Conservation (phyloP, 2,113 vertebrate species). For the Cnemophilus loriae region DNA sequence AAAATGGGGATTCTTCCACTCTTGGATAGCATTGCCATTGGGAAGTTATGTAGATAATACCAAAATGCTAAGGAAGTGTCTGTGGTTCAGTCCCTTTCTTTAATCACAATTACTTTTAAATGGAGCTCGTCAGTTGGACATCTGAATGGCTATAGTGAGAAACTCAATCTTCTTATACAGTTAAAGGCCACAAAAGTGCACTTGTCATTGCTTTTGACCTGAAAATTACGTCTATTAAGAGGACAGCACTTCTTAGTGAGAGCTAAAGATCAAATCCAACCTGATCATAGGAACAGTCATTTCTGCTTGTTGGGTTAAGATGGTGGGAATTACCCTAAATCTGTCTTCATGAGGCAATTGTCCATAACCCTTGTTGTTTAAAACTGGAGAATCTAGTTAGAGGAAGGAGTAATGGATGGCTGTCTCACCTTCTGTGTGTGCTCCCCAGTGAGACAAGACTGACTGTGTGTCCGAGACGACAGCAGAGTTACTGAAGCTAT, state of each 20-base stretch:
- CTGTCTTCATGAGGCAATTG: background rate
- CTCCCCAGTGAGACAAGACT: background rate
- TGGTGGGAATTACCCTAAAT: background rate
- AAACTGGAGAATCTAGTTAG: background rate
- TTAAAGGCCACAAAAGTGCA: background rate
- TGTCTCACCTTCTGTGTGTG: background rate
- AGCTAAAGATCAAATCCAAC: background rate
- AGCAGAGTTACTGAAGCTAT: background rate
- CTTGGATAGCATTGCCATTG: background rate
- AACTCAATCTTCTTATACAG: background rate
- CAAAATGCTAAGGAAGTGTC: background rate
- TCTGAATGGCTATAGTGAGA: background rate
- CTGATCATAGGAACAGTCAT: background rate
- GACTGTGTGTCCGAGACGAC: background rate
- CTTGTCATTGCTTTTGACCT: background rate
- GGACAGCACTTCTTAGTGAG: background rate
- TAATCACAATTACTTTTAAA: background rate
- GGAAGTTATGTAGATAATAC: background rate
- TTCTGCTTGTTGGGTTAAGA: background rate
- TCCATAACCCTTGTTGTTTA: background rate
- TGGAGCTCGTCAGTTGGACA: background rate
- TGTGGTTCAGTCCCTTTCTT: background rate
- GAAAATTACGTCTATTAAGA: background rate
- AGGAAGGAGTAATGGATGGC: background rate
- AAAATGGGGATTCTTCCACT: background rate